These are phyloP conservation scores for Chloroclystis v-ata DNA, from an alignment of 2,888 invertebrate genomes.

Conservation along the genomic window DNA sequence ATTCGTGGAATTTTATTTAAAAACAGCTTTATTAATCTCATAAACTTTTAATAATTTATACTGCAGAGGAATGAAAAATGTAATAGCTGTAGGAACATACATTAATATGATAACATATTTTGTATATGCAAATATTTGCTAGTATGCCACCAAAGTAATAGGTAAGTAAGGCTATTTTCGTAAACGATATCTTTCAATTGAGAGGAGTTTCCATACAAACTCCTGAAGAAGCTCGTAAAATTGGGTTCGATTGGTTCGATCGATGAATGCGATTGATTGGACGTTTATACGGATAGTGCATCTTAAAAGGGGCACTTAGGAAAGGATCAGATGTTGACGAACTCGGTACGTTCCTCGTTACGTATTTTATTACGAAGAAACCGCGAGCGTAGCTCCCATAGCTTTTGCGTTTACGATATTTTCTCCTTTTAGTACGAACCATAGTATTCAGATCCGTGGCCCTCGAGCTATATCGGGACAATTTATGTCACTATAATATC, in stretches of 20 bases:
- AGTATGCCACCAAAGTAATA: neutral
- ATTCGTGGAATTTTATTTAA: too few relatives aligned
- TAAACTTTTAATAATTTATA: too few relatives aligned
- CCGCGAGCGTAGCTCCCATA: conserved; percentile 2
- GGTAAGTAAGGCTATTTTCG: neutral
- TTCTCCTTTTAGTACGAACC: neutral
- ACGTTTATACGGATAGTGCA: conserved; percentile 5
- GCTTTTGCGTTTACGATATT: conserved; percentile 4
- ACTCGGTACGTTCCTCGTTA: conserved; percentile 2
- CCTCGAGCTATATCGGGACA: conserved; percentile 3
- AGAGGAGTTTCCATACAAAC: conserved; percentile 2
- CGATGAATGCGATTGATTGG: conserved; percentile 2
- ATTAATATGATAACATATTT: neutral
- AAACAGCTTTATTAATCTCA: too few relatives aligned
- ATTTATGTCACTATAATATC: conserved; percentile 12
- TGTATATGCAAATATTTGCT: neutral
- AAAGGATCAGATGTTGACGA: conserved; percentile 5
- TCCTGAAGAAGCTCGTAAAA: neutral
- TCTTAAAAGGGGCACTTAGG: conserved; percentile 2
- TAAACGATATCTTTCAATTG: neutral
- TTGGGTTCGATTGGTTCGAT: neutral
- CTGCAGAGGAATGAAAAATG: too few relatives aligned
- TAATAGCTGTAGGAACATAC: too few relatives aligned
- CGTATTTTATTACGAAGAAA: conserved; percentile 2
- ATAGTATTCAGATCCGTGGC: conserved; percentile 5